Percentiles rank a stretch among this genome's conserved stretches.
Conservation (phyloP, 2,113 vertebrate genomes). For the Cisticola juncidis region DNA sequence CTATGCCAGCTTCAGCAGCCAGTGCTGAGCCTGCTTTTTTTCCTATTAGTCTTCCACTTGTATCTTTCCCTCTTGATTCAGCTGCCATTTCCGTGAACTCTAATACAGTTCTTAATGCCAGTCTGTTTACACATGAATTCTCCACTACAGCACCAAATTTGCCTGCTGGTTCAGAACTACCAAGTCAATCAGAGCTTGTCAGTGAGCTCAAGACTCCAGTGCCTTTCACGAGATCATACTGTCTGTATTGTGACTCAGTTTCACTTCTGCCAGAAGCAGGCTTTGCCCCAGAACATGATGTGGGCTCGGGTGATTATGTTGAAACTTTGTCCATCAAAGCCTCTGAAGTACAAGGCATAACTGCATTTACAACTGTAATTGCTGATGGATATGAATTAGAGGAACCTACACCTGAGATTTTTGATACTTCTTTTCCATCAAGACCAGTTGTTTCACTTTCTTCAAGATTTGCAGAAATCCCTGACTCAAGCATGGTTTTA, state of each 20-base stretch:
- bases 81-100: neutral
- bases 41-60: slow-evolving; percentile 6
- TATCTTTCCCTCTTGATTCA: neutral
- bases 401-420: slow-evolving; percentile 77
- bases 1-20: neutral
- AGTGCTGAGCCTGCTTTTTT: neutral
- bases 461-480: slow-evolving; percentile 54
- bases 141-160: neutral
- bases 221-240: slow-evolving; percentile 68
- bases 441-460: slow-evolving; percentile 78
- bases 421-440: slow-evolving; percentile 86
- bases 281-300: slow-evolving; percentile 77
- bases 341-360: slow-evolving; percentile 67
- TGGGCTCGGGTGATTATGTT: slow-evolving; percentile 85
- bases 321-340: slow-evolving; percentile 79
- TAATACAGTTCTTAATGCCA: neutral
- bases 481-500: neutral
- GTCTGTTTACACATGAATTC: slow-evolving; percentile 33
- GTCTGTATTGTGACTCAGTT: slow-evolving; percentile 68
- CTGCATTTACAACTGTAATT: slow-evolving; percentile 68
- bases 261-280: slow-evolving; percentile 68
- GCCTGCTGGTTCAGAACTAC: slow-evolving; percentile 14
- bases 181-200: neutral
- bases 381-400: slow-evolving; percentile 78
- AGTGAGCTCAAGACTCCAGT: slow-evolving; percentile 68